Evolutionary conservation across 2,797 vertebrate species (phyloP).

Genomic region (Sebastiscus albofasciatus): DNA sequence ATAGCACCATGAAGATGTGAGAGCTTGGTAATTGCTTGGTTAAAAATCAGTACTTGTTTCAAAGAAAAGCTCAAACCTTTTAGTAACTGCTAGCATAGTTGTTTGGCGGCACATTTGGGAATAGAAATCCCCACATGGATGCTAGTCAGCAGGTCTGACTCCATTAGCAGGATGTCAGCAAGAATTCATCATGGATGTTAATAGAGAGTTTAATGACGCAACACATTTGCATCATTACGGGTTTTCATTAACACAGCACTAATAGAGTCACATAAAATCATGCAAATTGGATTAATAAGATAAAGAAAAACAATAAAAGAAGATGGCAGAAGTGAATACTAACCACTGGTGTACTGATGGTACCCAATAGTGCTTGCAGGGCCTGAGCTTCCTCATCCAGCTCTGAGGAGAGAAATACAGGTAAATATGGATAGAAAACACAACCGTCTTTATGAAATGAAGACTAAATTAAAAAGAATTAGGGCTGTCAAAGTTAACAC

Average conservation of each 20-base stretch:
- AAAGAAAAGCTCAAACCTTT: slow-evolving; percentile 3
- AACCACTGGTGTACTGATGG: slow-evolving; percentile 90
- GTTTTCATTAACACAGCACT: slow-evolving; percentile 17
- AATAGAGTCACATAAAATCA: slow-evolving; percentile 23
- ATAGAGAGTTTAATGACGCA: slow-evolving; percentile 60
- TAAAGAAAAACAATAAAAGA: not conserved
- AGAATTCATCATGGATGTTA: slow-evolving; percentile 56
- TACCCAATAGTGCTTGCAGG: slow-evolving; percentile 88
- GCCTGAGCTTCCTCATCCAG: slow-evolving; percentile 91
- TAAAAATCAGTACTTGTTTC: not conserved
- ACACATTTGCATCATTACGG: slow-evolving; percentile 44
- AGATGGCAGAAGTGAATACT: slow-evolving; percentile 68
- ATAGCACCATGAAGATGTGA: not conserved
- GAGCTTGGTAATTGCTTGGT: not conserved
- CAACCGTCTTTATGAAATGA: not conserved
- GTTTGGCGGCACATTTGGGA: slow-evolving; percentile 28
- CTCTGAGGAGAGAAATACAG: slow-evolving; percentile 82
- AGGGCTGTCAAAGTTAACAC: no score
- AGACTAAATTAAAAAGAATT: not conserved
- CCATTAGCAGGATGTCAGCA: slow-evolving; percentile 46
- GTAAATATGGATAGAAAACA: not conserved
- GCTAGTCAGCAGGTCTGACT: slow-evolving; percentile 51
- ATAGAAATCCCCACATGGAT: slow-evolving; percentile 38
- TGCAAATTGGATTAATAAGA: slow-evolving; percentile 19
- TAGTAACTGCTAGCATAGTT: not conserved